These are phyloP conservation scores for Ctenochaetus hawaiiensis DNA, from an alignment of 2,797 vertebrate genomes.

Conservation along the genomic window DNA sequence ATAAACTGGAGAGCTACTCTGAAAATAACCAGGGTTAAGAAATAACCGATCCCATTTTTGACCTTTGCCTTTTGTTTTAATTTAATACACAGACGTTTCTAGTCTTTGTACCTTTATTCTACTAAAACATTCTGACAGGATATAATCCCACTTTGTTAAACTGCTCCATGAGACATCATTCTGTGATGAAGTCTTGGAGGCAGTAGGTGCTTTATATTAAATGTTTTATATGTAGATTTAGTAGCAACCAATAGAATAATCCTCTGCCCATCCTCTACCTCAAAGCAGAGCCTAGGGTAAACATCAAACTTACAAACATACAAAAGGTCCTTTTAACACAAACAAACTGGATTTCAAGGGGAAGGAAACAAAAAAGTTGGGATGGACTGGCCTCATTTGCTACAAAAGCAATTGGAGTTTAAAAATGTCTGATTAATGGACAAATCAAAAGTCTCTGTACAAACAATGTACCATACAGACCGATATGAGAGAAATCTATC, in stretches of 20 bases:
- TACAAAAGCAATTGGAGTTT: background rate
- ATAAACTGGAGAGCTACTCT: background rate
- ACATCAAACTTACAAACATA: too few relatives aligned
- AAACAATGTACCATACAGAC: background rate
- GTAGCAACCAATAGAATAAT: too few relatives aligned
- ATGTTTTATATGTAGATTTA: too few relatives aligned
- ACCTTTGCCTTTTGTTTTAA: background rate
- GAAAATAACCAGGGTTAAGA: background rate
- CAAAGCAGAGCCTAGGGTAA: too few relatives aligned
- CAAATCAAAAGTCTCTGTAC: background rate
- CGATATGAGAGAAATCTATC: background rate
- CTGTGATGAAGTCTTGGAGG: too few relatives aligned
- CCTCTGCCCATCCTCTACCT: too few relatives aligned
- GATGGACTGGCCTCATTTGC: background rate
- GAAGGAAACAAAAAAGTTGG: background rate
- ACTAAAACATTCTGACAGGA: too few relatives aligned
- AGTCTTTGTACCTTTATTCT: background rate
- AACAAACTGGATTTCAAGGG: too few relatives aligned
- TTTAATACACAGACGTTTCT: background rate
- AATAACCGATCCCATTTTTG: background rate
- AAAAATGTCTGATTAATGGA: background rate
- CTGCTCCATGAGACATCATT: too few relatives aligned
- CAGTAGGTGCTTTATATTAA: too few relatives aligned
- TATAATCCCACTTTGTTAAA: too few relatives aligned
- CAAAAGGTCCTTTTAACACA: too few relatives aligned